Evolutionary conservation across 2,113 vertebrate genomes (phyloP).

Genomic region (Caretta caretta): DNA sequence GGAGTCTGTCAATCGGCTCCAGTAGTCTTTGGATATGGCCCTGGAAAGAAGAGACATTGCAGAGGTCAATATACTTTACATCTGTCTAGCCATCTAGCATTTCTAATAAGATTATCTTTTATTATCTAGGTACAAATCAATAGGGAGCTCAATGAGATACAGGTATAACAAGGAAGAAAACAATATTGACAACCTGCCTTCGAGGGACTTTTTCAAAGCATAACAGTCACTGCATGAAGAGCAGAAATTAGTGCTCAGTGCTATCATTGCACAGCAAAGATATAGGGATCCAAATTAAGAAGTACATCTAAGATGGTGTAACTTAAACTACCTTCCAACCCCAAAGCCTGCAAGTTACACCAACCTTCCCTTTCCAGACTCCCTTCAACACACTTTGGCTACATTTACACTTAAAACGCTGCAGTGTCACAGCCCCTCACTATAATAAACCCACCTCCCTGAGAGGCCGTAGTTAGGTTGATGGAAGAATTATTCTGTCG

Average conservation of each 20-base stretch:
- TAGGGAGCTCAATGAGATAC: neutral
- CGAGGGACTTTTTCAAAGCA: neutral
- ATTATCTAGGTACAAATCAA: neutral
- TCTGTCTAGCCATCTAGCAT: neutral
- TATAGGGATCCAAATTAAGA: neutral
- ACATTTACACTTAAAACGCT: neutral
- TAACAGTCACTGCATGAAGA: neutral
- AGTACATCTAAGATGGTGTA: neutral
- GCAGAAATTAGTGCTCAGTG: neutral
- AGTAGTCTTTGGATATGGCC: neutral
- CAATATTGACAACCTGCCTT: neutral
- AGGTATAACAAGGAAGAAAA: neutral
- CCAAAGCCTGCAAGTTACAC: neutral
- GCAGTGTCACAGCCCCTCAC: neutral
- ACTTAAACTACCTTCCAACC: neutral
- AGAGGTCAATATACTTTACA: neutral
- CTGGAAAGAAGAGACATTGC: neutral
- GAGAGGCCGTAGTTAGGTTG: no score
- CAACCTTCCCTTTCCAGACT: neutral
- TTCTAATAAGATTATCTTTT: neutral
- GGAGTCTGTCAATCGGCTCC: neutral
- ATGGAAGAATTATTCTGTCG: neutral
- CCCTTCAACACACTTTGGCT: rapidly evolving
- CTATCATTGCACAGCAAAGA: neutral
- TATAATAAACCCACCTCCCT: neutral